These are phyloP conservation scores for Pammene fasciana DNA, from an alignment of 2,888 invertebrate species.

Conservation along the genomic window DNA sequence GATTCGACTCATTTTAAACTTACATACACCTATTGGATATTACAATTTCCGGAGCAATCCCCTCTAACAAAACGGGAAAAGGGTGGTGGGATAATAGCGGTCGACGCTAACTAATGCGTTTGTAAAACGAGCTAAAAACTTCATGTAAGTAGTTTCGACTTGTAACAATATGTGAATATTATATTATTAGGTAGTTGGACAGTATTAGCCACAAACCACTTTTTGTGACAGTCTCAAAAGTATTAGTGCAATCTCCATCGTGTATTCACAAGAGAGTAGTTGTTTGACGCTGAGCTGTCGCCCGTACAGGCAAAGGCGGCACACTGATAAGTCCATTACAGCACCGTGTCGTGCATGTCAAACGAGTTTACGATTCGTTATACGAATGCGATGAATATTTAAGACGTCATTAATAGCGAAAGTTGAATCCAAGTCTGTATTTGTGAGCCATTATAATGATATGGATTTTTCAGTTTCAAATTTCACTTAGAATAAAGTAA, in stretches of 20 bases:
- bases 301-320: slow-evolving; percentile 16
- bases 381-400: slow-evolving; percentile 24
- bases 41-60: slow-evolving; percentile 33
- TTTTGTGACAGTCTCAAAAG: slow-evolving; percentile 25
- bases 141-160: not conserved
- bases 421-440: not conserved
- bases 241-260: slow-evolving; percentile 37
- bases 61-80: slow-evolving; percentile 19
- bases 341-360: slow-evolving; percentile 18
- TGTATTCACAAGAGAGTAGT: slow-evolving; percentile 34
- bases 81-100: slow-evolving; percentile 36
- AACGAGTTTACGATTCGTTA: slow-evolving; percentile 22
- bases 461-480: not conserved
- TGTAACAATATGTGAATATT: slow-evolving; percentile 14
- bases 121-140: slow-evolving; percentile 21
- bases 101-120: slow-evolving; percentile 32
- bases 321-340: slow-evolving; percentile 33
- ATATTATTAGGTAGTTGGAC: not conserved
- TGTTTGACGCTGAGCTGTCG: slow-evolving; percentile 33
- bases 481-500: not conserved
- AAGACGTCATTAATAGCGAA: not conserved
- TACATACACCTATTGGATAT: slow-evolving; percentile 43
- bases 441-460: not conserved
- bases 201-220: not conserved
- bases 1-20: slow-evolving; percentile 53